Evolutionary conservation across 2,113 vertebrate species (phyloP), one percentile per base, ranked within the genome.

Genomic region (Trinectes maculatus): DNA sequence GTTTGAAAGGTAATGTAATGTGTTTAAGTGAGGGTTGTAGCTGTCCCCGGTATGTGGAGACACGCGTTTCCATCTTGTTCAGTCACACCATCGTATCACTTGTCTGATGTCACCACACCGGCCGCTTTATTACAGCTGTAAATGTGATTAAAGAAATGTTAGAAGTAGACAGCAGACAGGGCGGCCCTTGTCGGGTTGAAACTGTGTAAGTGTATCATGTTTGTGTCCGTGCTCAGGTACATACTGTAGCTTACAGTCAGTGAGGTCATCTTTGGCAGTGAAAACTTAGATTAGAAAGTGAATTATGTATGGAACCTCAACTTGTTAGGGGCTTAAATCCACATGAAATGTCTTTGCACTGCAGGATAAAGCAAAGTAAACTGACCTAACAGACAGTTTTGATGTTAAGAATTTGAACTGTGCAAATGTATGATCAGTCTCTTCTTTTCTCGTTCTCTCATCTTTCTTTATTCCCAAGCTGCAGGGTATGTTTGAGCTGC

Each of bases 91-190:
- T 60, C 16, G 71, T 79, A 85, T 88, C 84, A 76, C 80, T 80
- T 84, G 61, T 82, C 81, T 74, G 40, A 76, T 71, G 67, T 83
- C 71, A 48, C 52, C 31, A 51, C 74, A 61, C 33, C 51, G 28
- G 68, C 69, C 60, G 74, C 64, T 70, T 80, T 59, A 71, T 80
- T 67, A 68, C 72, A 73, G 76, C 74, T 64, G 63, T 64, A 87
- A 88, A 83, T 82, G 85, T 88, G 82, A 91, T 91, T 91, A 87
- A 89, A 86, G 87, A 86, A 86, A 86, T 70, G 82, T 25, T 72
- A 86, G 71, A 72, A 67, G 69, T 57, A 34, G 66, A 52, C 61
- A 79, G 63, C 46, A 44, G 63, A 52, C 58, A 68, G 57, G 67
- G 65, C 12, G 62, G 68, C 49, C 67, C 55, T 19, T 56, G 58